Evolutionary conservation across 2,888 invertebrate species (phyloP), one percentile per base, ranked within the genome.

Genomic region (Seira sanloemensis): DNA sequence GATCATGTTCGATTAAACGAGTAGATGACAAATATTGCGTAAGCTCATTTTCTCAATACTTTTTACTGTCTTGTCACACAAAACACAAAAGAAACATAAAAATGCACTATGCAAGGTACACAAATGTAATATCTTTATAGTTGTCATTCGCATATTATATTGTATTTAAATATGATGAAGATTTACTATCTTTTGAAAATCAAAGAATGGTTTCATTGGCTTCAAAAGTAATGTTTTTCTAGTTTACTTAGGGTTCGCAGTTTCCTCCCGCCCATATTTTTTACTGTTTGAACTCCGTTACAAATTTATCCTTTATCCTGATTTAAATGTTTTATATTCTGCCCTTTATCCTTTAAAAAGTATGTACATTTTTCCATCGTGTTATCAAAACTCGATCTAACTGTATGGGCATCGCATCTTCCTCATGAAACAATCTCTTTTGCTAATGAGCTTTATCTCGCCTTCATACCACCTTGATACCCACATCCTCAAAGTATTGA

Each of bases 1-100:
- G 12, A 50, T 50, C 24, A 54, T 54, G 18, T 2, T 54, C 58
- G n/a, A n/a, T 58, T 4, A 58, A 58, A 19, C n/a, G 19, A 58
- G n/a, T 58, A 58, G 58, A 67, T 26, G 71, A 46, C 71, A 71
- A 72, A 71, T 69, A 54, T 72, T 72, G 54, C 24, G 54, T 72
- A 72, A 72, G 16, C 50, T 50, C 37, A 37, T 37, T 37, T 37
- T 37, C 12, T 37, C 37, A 50, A 50, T 50, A 50, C n/a, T 50
- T 50, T 50, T n/a, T 16, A n/a, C 16, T 2, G 2, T 50, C 50
- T 50, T 50, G 50, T 16, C 50, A 37, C 37, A 37, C 37, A 37
- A 4, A 37, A 37, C 37, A 37, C 37, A 37, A 37, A 37, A 12
- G 37, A 4, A 37, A 7, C 37, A n/a, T n/a, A n/a, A n/a, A n/a